These are phyloP conservation scores for Piezodorus guildinii DNA, from an alignment of 1,140 invertebrate genomes.

Conservation along the genomic window DNA sequence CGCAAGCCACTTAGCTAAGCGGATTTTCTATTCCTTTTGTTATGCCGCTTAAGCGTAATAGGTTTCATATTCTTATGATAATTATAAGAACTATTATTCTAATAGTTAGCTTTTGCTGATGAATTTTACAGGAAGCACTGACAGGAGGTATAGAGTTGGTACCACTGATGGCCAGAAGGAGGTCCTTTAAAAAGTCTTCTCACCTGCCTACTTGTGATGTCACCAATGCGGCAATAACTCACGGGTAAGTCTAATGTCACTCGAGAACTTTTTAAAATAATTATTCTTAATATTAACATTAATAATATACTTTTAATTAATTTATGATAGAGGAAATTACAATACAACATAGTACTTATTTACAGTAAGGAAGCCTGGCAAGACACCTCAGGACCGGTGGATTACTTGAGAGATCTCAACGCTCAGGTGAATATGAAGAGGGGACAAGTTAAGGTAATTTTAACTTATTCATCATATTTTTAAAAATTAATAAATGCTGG, in stretches of 20 bases:
- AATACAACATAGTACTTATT: not conserved
- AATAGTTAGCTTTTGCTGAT: not conserved
- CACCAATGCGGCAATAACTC: constrained; percentile 33
- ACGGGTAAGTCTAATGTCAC: constrained; percentile 19
- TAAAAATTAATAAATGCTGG: no score
- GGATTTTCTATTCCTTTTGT: no score
- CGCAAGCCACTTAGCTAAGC: no score
- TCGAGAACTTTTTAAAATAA: not conserved
- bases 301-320: not conserved
- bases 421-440: constrained; percentile 32
- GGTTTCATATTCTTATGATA: no score
- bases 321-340: not conserved
- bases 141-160: constrained; percentile 53
- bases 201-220: constrained; percentile 45
- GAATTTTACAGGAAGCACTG: not conserved
- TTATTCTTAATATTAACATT: not conserved
- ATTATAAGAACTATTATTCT: no score
- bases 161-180: constrained; percentile 47
- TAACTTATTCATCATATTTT: no score
- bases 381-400: constrained; percentile 16
- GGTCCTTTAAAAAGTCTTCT: constrained; percentile 32
- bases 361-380: constrained; percentile 15
- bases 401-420: constrained; percentile 31
- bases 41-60: no score
- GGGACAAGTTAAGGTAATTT: constrained; percentile 29